Evolutionary conservation across 92 coral and sea anemone genomes (phyloP), one percentile per base, ranked within the genome.

Genomic region (Epizoanthus stellaris): DNA sequence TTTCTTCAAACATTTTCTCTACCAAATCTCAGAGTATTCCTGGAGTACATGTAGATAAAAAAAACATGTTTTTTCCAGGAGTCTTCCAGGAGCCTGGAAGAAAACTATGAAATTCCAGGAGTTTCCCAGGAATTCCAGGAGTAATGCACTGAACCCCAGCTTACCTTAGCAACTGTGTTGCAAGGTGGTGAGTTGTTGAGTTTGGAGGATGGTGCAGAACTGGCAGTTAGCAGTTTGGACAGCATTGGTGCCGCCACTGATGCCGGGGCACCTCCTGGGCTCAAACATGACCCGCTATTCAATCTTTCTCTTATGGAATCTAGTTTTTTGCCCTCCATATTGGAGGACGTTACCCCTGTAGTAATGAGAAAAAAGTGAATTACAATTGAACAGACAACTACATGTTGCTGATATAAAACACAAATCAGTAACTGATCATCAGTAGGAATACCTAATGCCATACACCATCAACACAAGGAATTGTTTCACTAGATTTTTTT

Each of bases 261-360:
- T 36, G 90, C 90, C 13, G 95, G 98, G 11, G 95, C 86, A 16
- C 80, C 88, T 16, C 70, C 84, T 71, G 91, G 76, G 59, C 77
- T 77, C 76, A 86, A 13, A 11, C 76, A 62, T 11, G 83, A 62
- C 9, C 83, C 83, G 61, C 83, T 79, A 79, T 88, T 87, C 67
- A 72, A 73, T 85, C 91, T 90, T 64, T 95, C 95, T 75, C 98
- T 90, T 71, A 94, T 90, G 88, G 98, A 95, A 86, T 95, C 98
- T 94, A 91, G 86, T 82, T 93, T 93, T 80, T 89, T 82, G 91
- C 90, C 72, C 88, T 96, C 96, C 90, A 90, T 82, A 88, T 16
- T 80, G 80, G 91, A 80, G 89, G 95, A 90, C 88, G 90, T 86
- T 80, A 89, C 95, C 91, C 93, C 98, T 96, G 64, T 11, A 14